Evolutionary conservation across 2,113 vertebrate species (phyloP).

Genomic region (Labeo rohita): DNA sequence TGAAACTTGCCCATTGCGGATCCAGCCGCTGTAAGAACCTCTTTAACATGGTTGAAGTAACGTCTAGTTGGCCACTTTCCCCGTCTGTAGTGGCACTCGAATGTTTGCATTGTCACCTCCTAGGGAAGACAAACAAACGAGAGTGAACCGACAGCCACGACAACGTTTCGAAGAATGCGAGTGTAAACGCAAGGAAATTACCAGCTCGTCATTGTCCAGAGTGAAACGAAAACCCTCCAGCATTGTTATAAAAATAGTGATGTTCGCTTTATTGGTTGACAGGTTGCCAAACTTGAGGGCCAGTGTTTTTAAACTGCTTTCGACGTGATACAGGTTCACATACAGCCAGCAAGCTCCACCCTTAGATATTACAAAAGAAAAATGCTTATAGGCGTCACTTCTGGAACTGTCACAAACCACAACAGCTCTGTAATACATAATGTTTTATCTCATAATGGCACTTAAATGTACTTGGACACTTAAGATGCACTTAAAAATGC

Average conservation of each 20-base stretch:
- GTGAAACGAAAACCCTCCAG: constrained; percentile 58
- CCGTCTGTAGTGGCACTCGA: constrained; percentile 61
- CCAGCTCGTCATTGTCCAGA: constrained; percentile 58
- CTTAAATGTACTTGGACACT: background rate
- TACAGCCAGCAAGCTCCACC: constrained; percentile 61
- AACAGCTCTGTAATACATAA: background rate
- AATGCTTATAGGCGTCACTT: background rate
- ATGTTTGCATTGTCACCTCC: constrained; percentile 61
- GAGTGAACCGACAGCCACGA: background rate
- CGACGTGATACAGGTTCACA: constrained; percentile 60
- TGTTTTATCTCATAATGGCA: background rate
- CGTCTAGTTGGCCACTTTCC: constrained; percentile 54
- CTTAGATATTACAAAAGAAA: constrained; percentile 42
- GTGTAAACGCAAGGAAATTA: constrained; percentile 29
- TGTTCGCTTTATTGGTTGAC: constrained; percentile 63
- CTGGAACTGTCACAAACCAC: constrained; percentile 4
- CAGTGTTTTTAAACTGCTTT: constrained; percentile 60
- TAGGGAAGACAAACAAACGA: constrained; percentile 39
- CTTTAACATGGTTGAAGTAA: constrained; percentile 59
- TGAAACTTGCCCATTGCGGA: constrained; percentile 28
- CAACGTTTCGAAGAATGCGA: background rate
- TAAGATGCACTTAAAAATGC: background rate
- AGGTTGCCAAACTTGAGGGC: constrained; percentile 60
- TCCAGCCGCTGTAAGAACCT: constrained; percentile 51
- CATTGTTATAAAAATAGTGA: constrained; percentile 62